Evolutionary conservation across 2,113 vertebrate species (phyloP).

Genomic region (Peucedramus taeniatus): DNA sequence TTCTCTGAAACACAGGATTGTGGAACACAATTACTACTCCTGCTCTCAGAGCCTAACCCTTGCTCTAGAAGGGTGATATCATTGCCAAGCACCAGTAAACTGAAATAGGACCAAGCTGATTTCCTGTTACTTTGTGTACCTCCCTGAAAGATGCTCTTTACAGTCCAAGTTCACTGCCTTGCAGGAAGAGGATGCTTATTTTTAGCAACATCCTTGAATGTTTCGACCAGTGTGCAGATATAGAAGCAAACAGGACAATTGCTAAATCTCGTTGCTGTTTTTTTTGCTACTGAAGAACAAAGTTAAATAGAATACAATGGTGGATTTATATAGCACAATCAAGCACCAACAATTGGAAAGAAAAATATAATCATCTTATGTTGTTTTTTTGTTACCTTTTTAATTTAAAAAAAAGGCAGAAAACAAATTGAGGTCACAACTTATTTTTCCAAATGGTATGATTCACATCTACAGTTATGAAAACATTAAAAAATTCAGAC

Average conservation of each 20-base stretch:
- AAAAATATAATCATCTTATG: not conserved
- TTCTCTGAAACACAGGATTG: not conserved
- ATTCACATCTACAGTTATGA: not conserved
- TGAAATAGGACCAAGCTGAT: not conserved
- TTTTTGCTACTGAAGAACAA: not conserved
- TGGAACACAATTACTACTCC: not conserved
- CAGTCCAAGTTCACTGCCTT: conserved; percentile 18
- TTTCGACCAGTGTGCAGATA: conserved; percentile 19
- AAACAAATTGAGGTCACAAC: not conserved
- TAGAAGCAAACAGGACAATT: not conserved
- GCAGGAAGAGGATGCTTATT: conserved; percentile 66
- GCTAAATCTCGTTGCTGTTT: not conserved
- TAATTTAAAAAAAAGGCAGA: not conserved
- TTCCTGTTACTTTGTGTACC: conserved; percentile 46
- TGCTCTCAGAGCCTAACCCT: not conserved
- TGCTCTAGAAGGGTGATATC: not conserved
- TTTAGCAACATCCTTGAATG: conserved; percentile 62
- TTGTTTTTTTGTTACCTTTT: not conserved
- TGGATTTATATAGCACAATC: not conserved
- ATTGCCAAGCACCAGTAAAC: not conserved
- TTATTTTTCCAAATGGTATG: not conserved
- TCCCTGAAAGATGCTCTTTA: conserved; percentile 48
- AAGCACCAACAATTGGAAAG: not conserved
- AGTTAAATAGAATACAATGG: not conserved
- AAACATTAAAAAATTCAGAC: not conserved